phyloP scores from a whole-genome alignment of 2,888 invertebrate genomes.

The Sylvicola fuscatus region DNA sequence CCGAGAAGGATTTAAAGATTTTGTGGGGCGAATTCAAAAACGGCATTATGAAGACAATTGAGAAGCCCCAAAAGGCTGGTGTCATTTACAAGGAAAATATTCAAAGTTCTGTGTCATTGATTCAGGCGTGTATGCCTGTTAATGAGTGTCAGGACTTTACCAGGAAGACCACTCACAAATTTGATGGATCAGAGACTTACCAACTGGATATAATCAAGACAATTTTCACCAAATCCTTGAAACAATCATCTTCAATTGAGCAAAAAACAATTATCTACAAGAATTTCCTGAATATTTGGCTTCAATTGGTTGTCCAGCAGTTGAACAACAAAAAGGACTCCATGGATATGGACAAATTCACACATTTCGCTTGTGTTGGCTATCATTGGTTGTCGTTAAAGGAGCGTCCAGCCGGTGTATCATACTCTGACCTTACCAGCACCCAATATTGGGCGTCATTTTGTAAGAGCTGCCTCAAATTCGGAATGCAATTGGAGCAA shows the following conservation, averaged over 20 bases:
- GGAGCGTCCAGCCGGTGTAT: conserved; percentile 1
- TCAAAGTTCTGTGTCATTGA: conserved; percentile 33
- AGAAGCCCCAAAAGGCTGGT: conserved; percentile 48
- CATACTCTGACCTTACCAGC: conserved; percentile 14
- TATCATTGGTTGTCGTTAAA: conserved; percentile 16
- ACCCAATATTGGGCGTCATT: conserved; percentile 34
- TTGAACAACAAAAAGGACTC: conserved; percentile 23
- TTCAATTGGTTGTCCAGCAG: conserved; percentile 30
- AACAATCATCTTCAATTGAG: conserved; percentile 7
- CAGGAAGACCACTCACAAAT: conserved; percentile 35
- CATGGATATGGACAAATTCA: conserved; percentile 16
- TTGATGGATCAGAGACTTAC: conserved; percentile 35
- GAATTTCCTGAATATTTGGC: conserved; percentile 29
- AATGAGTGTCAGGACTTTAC: conserved; percentile 34
- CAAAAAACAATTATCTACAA: conserved; percentile 28
- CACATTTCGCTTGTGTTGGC: conserved; percentile 20
- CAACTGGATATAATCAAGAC: conserved; percentile 33
- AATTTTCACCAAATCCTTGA: conserved; percentile 29
- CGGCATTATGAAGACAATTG: conserved; percentile 38
- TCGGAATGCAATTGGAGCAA: conserved; percentile 31
- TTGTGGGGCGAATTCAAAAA: conserved; percentile 37
- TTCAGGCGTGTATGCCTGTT: conserved; percentile 35
- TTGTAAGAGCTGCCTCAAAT: conserved; percentile 42
- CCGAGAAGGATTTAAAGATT: conserved; percentile 7
- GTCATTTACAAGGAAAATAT: conserved; percentile 39